Base-by-base conservation (phyloP, 2,888 invertebrate genomes). In the Drepanosiphum platanoidis region DNA sequence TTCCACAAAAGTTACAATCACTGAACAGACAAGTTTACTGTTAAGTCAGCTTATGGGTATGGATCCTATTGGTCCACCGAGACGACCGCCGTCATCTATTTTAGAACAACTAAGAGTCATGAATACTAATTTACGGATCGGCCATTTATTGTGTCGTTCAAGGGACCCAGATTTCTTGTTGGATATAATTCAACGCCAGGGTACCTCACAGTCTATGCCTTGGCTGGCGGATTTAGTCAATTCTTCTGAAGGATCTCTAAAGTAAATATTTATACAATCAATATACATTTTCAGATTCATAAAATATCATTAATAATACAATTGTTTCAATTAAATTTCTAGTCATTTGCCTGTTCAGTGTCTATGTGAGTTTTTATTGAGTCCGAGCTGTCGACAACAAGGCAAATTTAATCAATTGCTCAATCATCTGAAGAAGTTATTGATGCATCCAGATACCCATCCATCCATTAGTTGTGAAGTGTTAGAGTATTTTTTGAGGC, bases 321-420 rank as follows among this genome's bases (percentile, higher is more conserved):
- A n/a, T n/a, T n/a, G n/a, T n/a, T n/a, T n/a, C n/a, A n/a, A n/a
- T 39, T 30, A 42, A 52, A 36, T 70, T 72, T 74, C 77, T 87
- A 95, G 95, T 89, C 95, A 97, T 88, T 91, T 99, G 32, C 98
- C 98, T 0, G 97, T 98, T n/a, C 98, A 98, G 89, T 98, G 98
- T 89, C 92, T 99, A 77, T 98, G 98, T 91, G 98, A 98, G 91
- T 98, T 98, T 91, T 92, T 98, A 77, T 92, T 97, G 2, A 93
- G 94, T 87, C 90, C 91, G 22, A 92, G 92, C 83, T 89, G 93
- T 93, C 94, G 87, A 91, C 92, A 0, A 91, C 93, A 93, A 88
- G 91, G 93, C n/a, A 94, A 95, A 84, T 94, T 95, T 87, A 93
- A 95, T 11, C 96, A 97, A 90, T 90, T 97, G 36, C 88, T 93